Percentiles rank a stretch among this genome's conserved stretches.
These are phyloP conservation scores for Odontocerum albicorne DNA, from an alignment of 2,888 invertebrate genomes.

Conservation along the genomic window DNA sequence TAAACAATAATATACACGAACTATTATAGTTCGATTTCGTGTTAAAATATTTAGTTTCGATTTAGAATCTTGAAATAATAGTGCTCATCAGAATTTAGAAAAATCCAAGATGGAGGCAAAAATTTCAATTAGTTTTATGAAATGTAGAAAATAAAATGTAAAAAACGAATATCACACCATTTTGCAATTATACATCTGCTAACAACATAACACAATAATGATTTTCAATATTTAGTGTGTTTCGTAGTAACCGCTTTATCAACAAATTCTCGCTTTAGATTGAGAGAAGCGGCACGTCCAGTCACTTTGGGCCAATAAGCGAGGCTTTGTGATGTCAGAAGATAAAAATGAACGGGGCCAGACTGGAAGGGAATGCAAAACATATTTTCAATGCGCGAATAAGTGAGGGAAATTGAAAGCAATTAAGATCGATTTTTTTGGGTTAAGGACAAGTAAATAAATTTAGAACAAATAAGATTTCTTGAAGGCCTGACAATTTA, in stretches of 20 bases:
- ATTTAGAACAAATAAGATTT: too few relatives aligned
- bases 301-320: conserved; percentile 11
- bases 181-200: conserved; percentile 15
- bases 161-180: conserved; percentile 23
- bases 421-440: too few relatives aligned
- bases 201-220: conserved; percentile 22
- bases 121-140: too few relatives aligned
- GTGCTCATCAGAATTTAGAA: too few relatives aligned
- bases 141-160: conserved; percentile 9
- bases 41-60: too few relatives aligned
- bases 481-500: too few relatives aligned
- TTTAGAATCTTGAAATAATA: too few relatives aligned
- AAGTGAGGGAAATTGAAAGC: too few relatives aligned
- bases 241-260: conserved; percentile 22
- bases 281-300: conserved; percentile 14
- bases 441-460: too few relatives aligned
- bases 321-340: conserved; percentile 21
- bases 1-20: too few relatives aligned
- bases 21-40: too few relatives aligned
- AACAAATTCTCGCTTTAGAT: conserved; percentile 25
- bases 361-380: not conserved
- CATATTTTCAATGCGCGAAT: not conserved
- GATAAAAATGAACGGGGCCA: conserved; percentile 5
- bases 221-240: conserved; percentile 15
- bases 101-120: too few relatives aligned